phyloP scores from a whole-genome alignment of 2,797 vertebrate genomes.

The Scolopax rusticola region DNA sequence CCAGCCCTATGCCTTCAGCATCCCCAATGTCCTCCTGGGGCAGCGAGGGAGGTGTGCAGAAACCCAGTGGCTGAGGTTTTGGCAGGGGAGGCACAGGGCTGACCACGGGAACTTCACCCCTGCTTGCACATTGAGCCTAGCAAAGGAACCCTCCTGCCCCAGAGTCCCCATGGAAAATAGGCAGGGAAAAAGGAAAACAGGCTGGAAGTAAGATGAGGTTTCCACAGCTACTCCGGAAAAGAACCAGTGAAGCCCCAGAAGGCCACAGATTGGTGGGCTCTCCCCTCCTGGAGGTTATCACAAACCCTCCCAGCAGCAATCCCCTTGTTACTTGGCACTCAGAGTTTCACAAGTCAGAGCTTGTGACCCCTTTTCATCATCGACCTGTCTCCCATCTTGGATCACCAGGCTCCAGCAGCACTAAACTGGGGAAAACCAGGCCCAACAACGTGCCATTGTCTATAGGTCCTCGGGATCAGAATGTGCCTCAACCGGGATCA shows the following conservation, averaged over 20 bases:
- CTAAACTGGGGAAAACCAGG: not conserved
- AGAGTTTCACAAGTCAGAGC: not conserved
- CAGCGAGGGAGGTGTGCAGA: rapidly evolving
- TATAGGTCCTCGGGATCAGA: not conserved
- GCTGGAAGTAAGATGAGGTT: not conserved
- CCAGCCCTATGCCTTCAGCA: not conserved
- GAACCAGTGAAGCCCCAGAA: not conserved
- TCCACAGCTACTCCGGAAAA: not conserved
- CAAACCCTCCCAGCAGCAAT: not conserved
- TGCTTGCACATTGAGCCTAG: not conserved
- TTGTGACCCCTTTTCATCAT: rapidly evolving
- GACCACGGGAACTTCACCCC: rapidly evolving
- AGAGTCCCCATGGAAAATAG: rapidly evolving
- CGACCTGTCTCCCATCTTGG: not conserved
- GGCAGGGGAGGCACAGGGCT: not conserved
- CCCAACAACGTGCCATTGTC: not conserved
- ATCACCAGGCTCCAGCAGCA: not conserved
- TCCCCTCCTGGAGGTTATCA: not conserved
- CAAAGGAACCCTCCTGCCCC: rapidly evolving
- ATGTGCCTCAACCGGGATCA: not conserved
- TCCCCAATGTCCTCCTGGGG: rapidly evolving
- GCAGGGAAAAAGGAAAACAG: not conserved
- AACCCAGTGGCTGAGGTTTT: not conserved
- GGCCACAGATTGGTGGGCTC: not conserved
- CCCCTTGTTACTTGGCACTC: too few relatives aligned